Base-by-base conservation (phyloP, 2,888 invertebrate genomes). In the Drosophila cyrtoloma region DNA sequence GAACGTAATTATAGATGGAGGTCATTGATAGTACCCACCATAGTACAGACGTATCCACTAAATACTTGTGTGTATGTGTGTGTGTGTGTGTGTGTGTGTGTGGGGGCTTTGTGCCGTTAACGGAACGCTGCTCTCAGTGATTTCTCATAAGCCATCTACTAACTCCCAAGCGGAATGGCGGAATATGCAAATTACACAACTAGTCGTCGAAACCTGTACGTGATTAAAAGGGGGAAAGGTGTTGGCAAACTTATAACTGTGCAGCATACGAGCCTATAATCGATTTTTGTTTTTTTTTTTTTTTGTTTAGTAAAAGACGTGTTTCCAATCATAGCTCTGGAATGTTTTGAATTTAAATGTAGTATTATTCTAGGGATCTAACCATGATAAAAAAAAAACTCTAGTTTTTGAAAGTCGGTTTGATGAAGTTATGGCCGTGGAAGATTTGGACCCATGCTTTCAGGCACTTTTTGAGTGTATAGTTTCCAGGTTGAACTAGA, bases 1-100 rank as follows among this genome's bases (percentile, higher is more conserved):
- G 57, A 78, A 83, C 71, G 74, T 83, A 85, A 89, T 85, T 85
- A 86, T 83, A 86, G 86, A 86, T 86, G 90, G 86, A 88, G 86
- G 86, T 79, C 86, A 76, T 56, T 71, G 84, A 89, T 84, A 83
- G 71, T 65, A 30, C 58, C 42, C 74, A 79, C 39, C 62, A 69
- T 30, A 47, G 26, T 16, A 16, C 33, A 52, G 4, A 53, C 16
- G 16, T 30, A 52, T 59, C 47, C 56, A 73, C 77, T 79, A 75
- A 58, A 73, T 44, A 53, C 44, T 26, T 47, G 33, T 73, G 65
- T 75, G 78, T 80, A 64, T 79, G 70, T 33, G 9, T 59, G 77
- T 52, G 37, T 59, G 32, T 57, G 77, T 52, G 37, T 22, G 68
- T 75, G 78, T 80, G 67, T 79, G 70, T 33, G 14, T 59, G 77